Conservation (phyloP, 1,140 invertebrate species). For the Spodoptera frugiperda region DNA sequence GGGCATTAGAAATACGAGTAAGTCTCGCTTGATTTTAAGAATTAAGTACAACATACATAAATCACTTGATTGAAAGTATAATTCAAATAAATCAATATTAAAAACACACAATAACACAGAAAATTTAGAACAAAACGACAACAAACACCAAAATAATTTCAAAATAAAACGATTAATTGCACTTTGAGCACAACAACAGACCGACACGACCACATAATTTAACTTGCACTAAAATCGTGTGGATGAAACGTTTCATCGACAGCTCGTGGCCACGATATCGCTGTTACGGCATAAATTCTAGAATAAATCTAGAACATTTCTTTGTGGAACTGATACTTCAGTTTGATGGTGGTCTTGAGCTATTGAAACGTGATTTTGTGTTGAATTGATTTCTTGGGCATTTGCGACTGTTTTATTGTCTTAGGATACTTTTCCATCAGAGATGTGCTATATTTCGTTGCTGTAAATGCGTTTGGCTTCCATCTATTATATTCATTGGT, state of each 20-base stretch:
- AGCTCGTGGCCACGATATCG: slow-evolving; percentile 9
- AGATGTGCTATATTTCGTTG: no score
- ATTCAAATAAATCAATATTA: no score
- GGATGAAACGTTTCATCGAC: not conserved
- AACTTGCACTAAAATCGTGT: slow-evolving; percentile 3
- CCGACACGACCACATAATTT: slow-evolving; percentile 13
- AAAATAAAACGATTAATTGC: slow-evolving; percentile 14
- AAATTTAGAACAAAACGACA: no score
- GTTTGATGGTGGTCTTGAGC: not conserved
- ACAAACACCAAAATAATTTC: not conserved
- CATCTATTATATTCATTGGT: no score
- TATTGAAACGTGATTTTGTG: not conserved
- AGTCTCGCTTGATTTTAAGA: no score
- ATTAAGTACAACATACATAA: no score
- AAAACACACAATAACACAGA: no score
- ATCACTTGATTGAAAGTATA: no score
- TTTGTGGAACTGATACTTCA: not conserved
- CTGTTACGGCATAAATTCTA: slow-evolving; percentile 9
- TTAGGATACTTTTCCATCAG: no score
- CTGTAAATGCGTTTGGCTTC: no score
- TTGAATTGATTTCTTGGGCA: not conserved
- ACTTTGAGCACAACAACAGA: not conserved
- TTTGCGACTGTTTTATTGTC: not conserved
- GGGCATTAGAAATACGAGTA: no score
- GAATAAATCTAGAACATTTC: not conserved